Percentiles rank a stretch among this genome's conserved stretches.
phyloP scores from a whole-genome alignment of 2,888 invertebrate species.

The Caenorhabditis virilis region DNA sequence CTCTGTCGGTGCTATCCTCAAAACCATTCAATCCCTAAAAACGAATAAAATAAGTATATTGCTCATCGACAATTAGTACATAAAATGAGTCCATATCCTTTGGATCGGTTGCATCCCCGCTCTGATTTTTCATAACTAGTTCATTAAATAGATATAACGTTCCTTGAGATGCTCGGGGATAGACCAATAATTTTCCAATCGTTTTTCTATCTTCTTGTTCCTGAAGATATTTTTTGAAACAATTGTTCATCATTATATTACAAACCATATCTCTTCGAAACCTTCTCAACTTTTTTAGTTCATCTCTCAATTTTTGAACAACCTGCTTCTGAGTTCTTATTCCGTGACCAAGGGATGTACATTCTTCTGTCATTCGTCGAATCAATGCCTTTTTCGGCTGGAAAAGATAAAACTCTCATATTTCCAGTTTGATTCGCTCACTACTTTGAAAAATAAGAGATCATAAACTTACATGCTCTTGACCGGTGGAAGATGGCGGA shows the following conservation, averaged over 20 bases:
- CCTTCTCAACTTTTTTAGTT: slow-evolving; percentile 1
- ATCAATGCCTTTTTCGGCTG: slow-evolving; percentile 1
- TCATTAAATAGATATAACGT: neutral
- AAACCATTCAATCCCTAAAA: neutral
- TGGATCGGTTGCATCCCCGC: neutral
- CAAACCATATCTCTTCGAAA: neutral
- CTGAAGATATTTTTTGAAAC: neutral
- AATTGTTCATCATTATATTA: neutral
- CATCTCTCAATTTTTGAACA: slow-evolving; percentile 4
- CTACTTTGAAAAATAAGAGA: neutral
- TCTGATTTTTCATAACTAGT: neutral
- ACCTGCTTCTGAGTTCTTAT: neutral
- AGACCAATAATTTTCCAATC: neutral
- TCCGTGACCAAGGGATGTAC: neutral
- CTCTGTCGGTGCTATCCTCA: neutral
- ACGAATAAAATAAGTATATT: neutral
- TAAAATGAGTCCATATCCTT: neutral
- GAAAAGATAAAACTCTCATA: neutral
- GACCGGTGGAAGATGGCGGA: neutral
- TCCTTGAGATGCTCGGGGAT: slow-evolving; percentile 2
- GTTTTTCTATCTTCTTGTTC: neutral
- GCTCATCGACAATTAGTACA: neutral
- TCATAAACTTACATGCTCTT: neutral
- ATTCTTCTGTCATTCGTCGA: neutral
- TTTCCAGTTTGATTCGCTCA: no score